Conservation (phyloP, 2,113 vertebrate genomes). For the Xenopus borealis region DNA sequence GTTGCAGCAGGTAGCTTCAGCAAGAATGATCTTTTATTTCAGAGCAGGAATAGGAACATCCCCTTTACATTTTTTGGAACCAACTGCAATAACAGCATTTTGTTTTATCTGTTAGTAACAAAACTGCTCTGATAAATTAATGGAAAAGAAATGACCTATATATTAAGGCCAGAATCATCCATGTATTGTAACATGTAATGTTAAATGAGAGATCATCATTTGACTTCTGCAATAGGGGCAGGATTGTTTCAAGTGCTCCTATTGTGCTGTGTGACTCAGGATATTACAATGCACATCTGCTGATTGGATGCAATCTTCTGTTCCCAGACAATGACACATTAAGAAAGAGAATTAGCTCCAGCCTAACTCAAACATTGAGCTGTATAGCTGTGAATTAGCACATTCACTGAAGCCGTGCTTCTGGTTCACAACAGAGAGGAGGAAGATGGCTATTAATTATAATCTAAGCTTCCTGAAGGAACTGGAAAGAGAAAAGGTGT, state of each 20-base stretch:
- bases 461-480: slow-evolving; percentile 73
- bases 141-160: background rate
- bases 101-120: background rate
- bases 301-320: slow-evolving; percentile 5
- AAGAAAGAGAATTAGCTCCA: slow-evolving; percentile 6
- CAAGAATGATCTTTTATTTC: background rate
- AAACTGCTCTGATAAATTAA: background rate
- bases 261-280: background rate
- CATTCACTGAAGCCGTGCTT: background rate
- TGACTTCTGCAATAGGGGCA: background rate
- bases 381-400: background rate
- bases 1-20: background rate
- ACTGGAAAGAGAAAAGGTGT: slow-evolving; percentile 72
- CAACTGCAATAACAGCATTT: background rate
- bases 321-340: slow-evolving; percentile 12
- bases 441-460: slow-evolving; percentile 63
- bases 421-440: background rate
- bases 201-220: slow-evolving; percentile 16
- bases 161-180: slow-evolving; percentile 43
- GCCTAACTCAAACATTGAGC: background rate
- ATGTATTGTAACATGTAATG: slow-evolving; percentile 34
- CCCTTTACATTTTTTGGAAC: background rate
- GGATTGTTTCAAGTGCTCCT: slow-evolving; percentile 3
- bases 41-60: background rate
- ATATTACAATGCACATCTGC: background rate